These are phyloP conservation scores for Cetoscarus ocellatus DNA, from an alignment of 2,797 vertebrate species.

Conservation along the genomic window DNA sequence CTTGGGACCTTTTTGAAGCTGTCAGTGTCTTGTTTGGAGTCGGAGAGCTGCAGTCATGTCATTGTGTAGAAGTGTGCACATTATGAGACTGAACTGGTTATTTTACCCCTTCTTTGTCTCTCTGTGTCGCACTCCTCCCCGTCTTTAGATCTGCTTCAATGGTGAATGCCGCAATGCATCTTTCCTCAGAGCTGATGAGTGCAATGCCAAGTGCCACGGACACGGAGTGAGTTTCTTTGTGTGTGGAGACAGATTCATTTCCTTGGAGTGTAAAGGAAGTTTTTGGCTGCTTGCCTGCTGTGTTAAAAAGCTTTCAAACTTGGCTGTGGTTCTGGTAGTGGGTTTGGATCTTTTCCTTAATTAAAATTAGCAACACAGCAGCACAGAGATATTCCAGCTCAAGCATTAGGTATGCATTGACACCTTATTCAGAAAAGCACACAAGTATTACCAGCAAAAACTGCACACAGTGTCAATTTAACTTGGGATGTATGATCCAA, in stretches of 20 bases:
- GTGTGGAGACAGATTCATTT: slow-evolving; percentile 26
- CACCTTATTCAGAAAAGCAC: slow-evolving; percentile 4
- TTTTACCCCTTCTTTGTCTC: slow-evolving; percentile 5
- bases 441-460: background rate
- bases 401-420: background rate
- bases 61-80: background rate
- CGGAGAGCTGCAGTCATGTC: too few relatives aligned
- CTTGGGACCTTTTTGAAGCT: background rate
- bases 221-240: slow-evolving; percentile 86
- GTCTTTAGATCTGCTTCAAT: slow-evolving; percentile 93
- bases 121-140: slow-evolving; percentile 2
- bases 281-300: slow-evolving; percentile 42
- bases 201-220: slow-evolving; percentile 91
- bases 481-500: too few relatives aligned
- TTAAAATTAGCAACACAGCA: slow-evolving; percentile 33
- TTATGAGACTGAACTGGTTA: background rate
- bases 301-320: slow-evolving; percentile 24
- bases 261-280: background rate
- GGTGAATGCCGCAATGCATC: slow-evolving; percentile 94
- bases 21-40: too few relatives aligned
- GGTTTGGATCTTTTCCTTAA: slow-evolving; percentile 31
- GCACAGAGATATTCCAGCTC: background rate
- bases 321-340: slow-evolving; percentile 15
- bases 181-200: slow-evolving; percentile 90
- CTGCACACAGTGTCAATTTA: too few relatives aligned